Evolutionary conservation across 2,888 invertebrate species (phyloP), one percentile per base, ranked within the genome.

Genomic region (Eulithis testata): DNA sequence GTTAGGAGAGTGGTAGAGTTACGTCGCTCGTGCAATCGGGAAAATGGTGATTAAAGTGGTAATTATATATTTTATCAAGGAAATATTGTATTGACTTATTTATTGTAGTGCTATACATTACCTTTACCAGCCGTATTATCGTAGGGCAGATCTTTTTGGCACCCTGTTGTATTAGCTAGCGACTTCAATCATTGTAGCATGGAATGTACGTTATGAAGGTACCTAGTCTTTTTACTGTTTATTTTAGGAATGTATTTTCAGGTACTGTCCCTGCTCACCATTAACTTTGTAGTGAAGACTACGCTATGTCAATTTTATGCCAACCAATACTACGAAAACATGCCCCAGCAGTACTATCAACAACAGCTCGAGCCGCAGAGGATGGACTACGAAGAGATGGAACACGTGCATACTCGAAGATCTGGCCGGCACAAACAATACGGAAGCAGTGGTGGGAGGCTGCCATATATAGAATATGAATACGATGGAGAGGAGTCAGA

Each of bases 401-500:
- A 66, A n/a, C 56, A 65, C 6, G 61, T 62, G 2, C 61, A 74
- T n/a, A 47, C 58, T 50, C 54, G 59, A 65, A 52, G 56, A 67
- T 4, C 54, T 9, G 21, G 52, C n/a, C 52, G 50, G 27, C 54
- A 56, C 27, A 70, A 59, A 14, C 43, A 27, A 9, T 60, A 60
- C 11, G 50, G 65, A 43, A 57, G 52, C 36, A 59, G 69, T 60
- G 65, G 66, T 14, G 66, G 64, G 4, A 45, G 12, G 21, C 12
- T 57, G 9, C 54, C 62, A 8, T 44, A 0, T 11, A 6, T 21
- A 8, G 49, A 73, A 11, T 58, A 74, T 12, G 74, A 75, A 11
- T 71, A 76, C 50, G 58, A 59, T 3, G 75, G 21, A 21, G 21
- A 21, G 21, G 21, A 76, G 2, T 75, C 73, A n/a, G 75, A 81